A percentile compares a stretch with the other conserved stretches of the same genome.
These are phyloP conservation scores for Barypeithes pellucidus DNA, from an alignment of 2,888 invertebrate genomes.

Conservation along the genomic window DNA sequence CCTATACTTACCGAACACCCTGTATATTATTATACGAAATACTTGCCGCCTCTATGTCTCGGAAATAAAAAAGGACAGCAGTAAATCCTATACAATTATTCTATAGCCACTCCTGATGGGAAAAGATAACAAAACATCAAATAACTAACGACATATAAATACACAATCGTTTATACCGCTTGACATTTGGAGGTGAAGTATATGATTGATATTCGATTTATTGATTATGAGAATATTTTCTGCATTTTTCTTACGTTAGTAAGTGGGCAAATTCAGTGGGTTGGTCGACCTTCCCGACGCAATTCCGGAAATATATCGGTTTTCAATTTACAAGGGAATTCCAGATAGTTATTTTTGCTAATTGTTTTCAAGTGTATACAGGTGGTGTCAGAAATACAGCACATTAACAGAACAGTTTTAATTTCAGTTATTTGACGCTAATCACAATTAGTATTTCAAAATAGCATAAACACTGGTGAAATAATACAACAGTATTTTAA, in stretches of 20 bases:
- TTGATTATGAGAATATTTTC: slow-evolving; percentile 42
- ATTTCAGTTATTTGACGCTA: too few species aligned
- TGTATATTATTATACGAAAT: background rate
- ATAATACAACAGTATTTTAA: too few species aligned
- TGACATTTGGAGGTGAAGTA: slow-evolving; percentile 50
- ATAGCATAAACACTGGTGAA: too few species aligned
- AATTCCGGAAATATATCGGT: slow-evolving; percentile 42
- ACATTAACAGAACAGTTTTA: too few species aligned
- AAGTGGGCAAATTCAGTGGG: slow-evolving; percentile 42
- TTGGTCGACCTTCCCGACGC: slow-evolving; percentile 44
- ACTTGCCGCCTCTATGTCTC: background rate
- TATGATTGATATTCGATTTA: slow-evolving; percentile 49
- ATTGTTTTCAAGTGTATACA: background rate
- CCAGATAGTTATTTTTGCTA: background rate
- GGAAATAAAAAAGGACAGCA: slow-evolving; percentile 8
- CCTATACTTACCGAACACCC: too few species aligned
- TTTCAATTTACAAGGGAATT: slow-evolving; percentile 18
- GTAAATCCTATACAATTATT: slow-evolving; percentile 22
- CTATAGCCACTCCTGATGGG: slow-evolving; percentile 24
- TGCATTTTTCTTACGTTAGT: slow-evolving; percentile 34
- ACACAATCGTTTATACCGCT: slow-evolving; percentile 25
- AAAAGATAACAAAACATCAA: slow-evolving; percentile 34
- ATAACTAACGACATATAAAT: slow-evolving; percentile 26
- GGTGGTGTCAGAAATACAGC: background rate
- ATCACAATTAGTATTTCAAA: too few species aligned